Percentiles rank a stretch among this genome's conserved stretches.
phyloP scores from a whole-genome alignment of 1,140 invertebrate genomes.

The Colletes gigas region DNA sequence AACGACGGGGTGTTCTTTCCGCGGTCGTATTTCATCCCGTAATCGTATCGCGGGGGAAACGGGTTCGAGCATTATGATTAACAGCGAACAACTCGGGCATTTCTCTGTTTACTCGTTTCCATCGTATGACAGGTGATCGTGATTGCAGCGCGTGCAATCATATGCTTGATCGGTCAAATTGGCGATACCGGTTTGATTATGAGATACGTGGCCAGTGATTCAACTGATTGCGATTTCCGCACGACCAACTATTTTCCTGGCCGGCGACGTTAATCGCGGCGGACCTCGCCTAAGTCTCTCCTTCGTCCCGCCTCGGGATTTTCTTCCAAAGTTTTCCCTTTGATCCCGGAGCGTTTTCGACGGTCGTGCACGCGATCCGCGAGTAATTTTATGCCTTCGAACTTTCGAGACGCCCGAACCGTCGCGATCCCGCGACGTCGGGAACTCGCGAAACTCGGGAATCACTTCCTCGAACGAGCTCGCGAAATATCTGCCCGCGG shows the following conservation, averaged over 20 bases:
- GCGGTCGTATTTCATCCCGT: neutral
- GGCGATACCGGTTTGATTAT: constrained; percentile 44
- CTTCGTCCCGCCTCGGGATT: too few relatives aligned
- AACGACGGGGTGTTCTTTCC: neutral
- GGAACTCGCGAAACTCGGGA: neutral
- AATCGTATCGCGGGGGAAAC: constrained; percentile 9
- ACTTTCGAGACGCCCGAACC: neutral
- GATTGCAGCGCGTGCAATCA: constrained; percentile 37
- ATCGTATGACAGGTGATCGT: constrained; percentile 42
- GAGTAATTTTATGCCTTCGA: neutral
- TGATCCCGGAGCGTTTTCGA: neutral
- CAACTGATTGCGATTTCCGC: constrained; percentile 44
- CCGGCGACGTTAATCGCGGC: too few relatives aligned
- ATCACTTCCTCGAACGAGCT: too few relatives aligned
- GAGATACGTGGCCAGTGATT: constrained; percentile 36
- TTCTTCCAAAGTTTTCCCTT: neutral
- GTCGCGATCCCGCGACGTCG: too few relatives aligned
- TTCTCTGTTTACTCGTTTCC: constrained; percentile 46
- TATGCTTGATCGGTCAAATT: constrained; percentile 41
- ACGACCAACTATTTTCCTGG: neutral
- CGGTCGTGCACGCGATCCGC: neutral
- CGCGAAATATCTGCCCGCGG: too few relatives aligned
- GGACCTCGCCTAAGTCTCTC: neutral
- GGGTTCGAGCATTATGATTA: constrained; percentile 13
- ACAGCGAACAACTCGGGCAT: constrained; percentile 37